Evolutionary conservation across 2,797 vertebrate species (phyloP).

Genomic region (Hipposideros larvatus): DNA sequence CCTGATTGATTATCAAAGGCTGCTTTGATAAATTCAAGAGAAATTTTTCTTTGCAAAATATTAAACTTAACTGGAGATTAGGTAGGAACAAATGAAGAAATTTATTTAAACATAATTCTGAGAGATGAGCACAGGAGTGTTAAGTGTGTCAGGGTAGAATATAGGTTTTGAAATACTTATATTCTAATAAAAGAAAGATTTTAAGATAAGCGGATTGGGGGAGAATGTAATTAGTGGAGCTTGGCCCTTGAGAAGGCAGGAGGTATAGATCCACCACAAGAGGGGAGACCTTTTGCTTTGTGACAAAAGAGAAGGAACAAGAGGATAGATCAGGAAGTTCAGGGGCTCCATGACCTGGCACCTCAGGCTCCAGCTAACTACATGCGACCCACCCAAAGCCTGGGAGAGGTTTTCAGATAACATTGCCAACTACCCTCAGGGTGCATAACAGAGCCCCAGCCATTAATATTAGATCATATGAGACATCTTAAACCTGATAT

Average conservation of each 20-base stretch:
- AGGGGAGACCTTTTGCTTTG: background rate
- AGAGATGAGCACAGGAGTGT: background rate
- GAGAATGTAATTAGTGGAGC: background rate
- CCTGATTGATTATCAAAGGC: background rate
- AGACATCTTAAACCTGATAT: background rate
- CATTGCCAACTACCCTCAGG: no score
- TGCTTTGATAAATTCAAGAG: background rate
- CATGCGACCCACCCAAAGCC: background rate
- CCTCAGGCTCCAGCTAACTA: background rate
- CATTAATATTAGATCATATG: background rate
- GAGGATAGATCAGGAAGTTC: background rate
- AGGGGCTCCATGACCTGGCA: accelerated
- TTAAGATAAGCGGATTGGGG: background rate
- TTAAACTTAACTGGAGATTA: background rate
- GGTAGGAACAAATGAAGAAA: background rate
- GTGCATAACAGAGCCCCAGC: background rate
- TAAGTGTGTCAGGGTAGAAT: background rate
- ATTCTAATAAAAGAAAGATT: background rate
- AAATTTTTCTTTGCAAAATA: background rate
- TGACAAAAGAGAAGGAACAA: background rate
- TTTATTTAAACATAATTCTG: background rate
- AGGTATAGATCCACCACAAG: background rate
- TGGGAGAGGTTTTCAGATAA: background rate
- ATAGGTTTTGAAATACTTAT: background rate
- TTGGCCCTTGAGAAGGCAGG: background rate